Evolutionary conservation across 2,113 vertebrate genomes (phyloP).

Genomic region (Platichthys flesus): DNA sequence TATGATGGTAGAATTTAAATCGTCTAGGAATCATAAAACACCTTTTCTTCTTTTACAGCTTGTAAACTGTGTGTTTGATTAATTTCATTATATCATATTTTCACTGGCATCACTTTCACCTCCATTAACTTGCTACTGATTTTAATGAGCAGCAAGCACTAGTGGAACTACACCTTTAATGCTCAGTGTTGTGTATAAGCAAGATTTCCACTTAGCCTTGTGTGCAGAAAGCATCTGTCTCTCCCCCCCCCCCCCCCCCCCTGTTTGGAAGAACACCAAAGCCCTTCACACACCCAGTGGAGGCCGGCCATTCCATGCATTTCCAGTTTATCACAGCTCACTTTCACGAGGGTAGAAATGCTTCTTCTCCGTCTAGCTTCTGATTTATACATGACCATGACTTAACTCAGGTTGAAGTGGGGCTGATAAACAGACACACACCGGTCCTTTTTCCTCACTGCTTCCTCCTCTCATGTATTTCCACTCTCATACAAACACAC

Average conservation of each 20-base stretch:
- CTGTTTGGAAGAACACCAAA: conserved; percentile 49
- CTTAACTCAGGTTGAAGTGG: conserved; percentile 7
- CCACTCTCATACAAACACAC: conserved; percentile 7
- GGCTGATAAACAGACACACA: neutral
- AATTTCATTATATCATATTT: neutral
- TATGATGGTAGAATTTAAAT: neutral
- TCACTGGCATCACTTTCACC: neutral
- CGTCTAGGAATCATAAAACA: neutral
- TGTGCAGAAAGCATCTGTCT: conserved; percentile 39
- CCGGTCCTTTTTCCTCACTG: neutral
- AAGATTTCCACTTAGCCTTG: neutral
- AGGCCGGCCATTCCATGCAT: conserved; percentile 60
- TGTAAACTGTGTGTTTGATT: neutral
- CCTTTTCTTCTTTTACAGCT: neutral
- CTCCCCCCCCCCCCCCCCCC: conserved; percentile 17
- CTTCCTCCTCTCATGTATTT: neutral
- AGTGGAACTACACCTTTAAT: neutral
- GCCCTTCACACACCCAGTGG: conserved; percentile 59
- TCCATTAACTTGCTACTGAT: neutral
- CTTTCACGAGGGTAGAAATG: conserved; percentile 22
- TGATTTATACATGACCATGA: conserved; percentile 1
- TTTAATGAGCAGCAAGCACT: neutral
- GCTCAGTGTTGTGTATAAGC: conserved; percentile 6
- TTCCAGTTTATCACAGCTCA: conserved; percentile 51
- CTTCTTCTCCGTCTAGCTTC: conserved; percentile 9